A percentile compares a stretch with the other conserved stretches of the same genome.
These are phyloP conservation scores for Dromococcyx pavoninus DNA, from an alignment of 2,797 vertebrate species.

Conservation along the genomic window DNA sequence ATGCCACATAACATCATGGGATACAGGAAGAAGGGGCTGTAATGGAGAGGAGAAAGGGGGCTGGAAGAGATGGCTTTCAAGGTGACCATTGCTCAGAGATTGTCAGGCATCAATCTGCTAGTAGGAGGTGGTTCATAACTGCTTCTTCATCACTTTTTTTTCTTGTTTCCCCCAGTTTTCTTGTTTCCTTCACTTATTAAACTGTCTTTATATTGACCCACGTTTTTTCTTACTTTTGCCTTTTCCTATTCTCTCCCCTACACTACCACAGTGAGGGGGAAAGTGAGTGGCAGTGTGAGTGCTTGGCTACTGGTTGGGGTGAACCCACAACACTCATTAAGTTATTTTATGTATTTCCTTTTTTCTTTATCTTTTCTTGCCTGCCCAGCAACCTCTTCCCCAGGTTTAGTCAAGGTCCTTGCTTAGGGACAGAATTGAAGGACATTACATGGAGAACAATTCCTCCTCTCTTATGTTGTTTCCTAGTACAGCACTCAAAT, in stretches of 20 bases:
- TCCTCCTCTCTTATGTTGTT: background rate
- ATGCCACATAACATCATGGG: background rate
- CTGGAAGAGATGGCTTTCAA: background rate
- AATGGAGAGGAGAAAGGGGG: too few species aligned
- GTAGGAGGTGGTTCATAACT: background rate
- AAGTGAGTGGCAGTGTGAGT: background rate
- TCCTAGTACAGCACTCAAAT: background rate
- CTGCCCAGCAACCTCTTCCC: background rate
- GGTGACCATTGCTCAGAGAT: background rate
- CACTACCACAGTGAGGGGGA: background rate
- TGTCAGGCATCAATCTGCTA: background rate
- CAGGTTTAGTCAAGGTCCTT: background rate
- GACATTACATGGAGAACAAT: background rate
- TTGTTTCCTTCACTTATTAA: background rate
- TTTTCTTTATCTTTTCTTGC: background rate
- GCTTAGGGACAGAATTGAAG: background rate
- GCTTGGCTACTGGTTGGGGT: background rate
- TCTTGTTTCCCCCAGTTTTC: background rate
- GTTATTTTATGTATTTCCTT: background rate
- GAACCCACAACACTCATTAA: background rate
- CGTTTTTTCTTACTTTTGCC: background rate
- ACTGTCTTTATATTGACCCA: background rate
- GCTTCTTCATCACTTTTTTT: background rate
- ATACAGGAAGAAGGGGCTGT: background rate
- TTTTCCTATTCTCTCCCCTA: background rate